Evolutionary conservation across 1,140 invertebrate species (phyloP), one percentile per base, ranked within the genome.

Genomic region (Ditylenchus dipsaci): DNA sequence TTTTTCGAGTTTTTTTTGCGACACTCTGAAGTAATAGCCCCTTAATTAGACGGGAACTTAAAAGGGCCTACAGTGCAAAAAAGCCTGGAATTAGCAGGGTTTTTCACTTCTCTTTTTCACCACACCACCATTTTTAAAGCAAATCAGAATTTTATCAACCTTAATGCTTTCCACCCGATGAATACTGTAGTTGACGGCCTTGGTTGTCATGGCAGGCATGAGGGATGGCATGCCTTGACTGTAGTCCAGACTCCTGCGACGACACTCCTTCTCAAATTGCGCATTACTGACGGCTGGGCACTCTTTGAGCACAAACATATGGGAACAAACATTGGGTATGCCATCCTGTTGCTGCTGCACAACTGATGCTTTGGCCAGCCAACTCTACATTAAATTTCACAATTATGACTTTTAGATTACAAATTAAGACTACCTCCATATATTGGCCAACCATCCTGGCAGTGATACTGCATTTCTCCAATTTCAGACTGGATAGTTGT

Each of bases 391-490:
- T n/a, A 53, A 26, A 53, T 19, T 53, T 53, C 23, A 5, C 3
- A 19, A 61, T 27, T 5, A 38, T 3, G 3, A n/a, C 3, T 61
- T 29, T 61, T 23, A 3, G 17, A 21, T 61, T 30, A 61, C 3
- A 21, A n/a, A 33, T 15, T 61, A 5, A n/a, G n/a, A 45, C 27
- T 45, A 45, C 27, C n/a, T 27, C n/a, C 27, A 33, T 61, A 19
- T 38, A 23, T n/a, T 23, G 59, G 17, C 19, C n/a, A 33, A 61
- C 59, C 59, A 61, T 27, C 29, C 19, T 30, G 17, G 59, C 59
- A 61, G 59, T 61, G 7, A 61, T 3, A 3, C 42, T 19, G 59
- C 59, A 61, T 45, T 61, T 61, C 59, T 61, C 59, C n/a, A 61
- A 29, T n/a, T 19, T 27, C n/a, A 61, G 59, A 21, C n/a, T 61